These are phyloP conservation scores for Gnathonemus longibarbis DNA, from an alignment of 2,113 vertebrate genomes.

Conservation along the genomic window DNA sequence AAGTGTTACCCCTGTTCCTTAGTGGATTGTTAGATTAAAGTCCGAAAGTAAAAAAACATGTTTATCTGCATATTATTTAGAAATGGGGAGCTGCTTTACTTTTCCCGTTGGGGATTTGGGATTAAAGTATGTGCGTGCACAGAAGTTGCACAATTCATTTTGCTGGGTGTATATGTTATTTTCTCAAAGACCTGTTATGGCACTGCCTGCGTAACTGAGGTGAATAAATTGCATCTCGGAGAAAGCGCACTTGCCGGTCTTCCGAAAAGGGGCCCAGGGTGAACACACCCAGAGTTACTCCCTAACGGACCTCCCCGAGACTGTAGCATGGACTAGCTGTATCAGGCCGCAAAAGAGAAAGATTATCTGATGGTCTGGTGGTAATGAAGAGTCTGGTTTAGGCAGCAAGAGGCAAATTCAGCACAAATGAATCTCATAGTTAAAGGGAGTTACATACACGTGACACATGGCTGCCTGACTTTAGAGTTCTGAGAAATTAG, in stretches of 20 bases:
- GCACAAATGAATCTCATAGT: neutral
- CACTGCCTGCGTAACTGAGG: neutral
- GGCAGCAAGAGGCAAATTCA: neutral
- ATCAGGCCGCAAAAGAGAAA: neutral
- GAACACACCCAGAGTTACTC: neutral
- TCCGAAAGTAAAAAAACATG: too few species aligned
- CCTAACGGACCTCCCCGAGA: neutral
- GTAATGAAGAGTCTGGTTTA: neutral
- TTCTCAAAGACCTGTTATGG: constrained; percentile 6
- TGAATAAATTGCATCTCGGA: neutral
- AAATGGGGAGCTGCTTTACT: neutral
- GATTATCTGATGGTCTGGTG: neutral
- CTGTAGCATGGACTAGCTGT: neutral
- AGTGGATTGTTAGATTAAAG: neutral
- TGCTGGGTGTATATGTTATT: constrained; percentile 16
- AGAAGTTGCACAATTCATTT: neutral
- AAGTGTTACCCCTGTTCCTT: neutral
- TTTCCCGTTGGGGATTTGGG: neutral
- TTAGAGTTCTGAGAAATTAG: neutral
- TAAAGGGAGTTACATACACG: neutral
- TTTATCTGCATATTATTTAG: neutral
- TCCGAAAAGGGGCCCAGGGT: neutral
- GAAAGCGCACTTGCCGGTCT: too few species aligned
- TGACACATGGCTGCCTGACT: neutral
- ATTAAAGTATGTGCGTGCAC: neutral